Conservation (phyloP, 1,140 invertebrate species). For the Scaptomyza hsui region DNA sequence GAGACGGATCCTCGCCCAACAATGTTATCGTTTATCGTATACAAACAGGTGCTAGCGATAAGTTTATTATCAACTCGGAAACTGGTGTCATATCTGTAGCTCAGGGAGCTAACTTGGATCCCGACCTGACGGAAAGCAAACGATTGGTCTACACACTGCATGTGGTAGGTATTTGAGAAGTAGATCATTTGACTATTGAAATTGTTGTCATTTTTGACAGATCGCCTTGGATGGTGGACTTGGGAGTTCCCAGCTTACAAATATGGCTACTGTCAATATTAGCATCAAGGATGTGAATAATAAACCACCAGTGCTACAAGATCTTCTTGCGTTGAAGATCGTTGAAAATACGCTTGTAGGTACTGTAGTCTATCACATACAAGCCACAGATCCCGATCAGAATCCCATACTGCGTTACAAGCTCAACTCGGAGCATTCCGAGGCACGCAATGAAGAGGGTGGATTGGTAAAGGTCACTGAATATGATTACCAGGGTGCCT, state of each 20-base stretch:
- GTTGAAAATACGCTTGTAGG: constrained; percentile 92
- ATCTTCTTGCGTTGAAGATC: constrained; percentile 87
- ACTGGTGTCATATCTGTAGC: constrained; percentile 94
- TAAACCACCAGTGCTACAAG: constrained; percentile 90
- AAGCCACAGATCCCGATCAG: constrained; percentile 92
- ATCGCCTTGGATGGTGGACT: constrained; percentile 94
- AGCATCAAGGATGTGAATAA: constrained; percentile 96
- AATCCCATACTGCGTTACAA: constrained; percentile 90
- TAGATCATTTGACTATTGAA: not conserved
- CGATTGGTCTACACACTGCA: constrained; percentile 88
- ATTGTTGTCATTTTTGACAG: constrained; percentile 28
- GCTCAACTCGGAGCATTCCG: constrained; percentile 88
- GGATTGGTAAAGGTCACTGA: constrained; percentile 88
- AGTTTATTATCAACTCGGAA: constrained; percentile 94
- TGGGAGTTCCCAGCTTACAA: constrained; percentile 90
- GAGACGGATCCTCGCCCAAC: constrained; percentile 93
- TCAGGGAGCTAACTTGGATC: constrained; percentile 93
- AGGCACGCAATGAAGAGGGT: constrained; percentile 92
- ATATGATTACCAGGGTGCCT: constrained; percentile 89
- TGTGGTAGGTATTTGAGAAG: constrained; percentile 85
- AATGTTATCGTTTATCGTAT: constrained; percentile 95
- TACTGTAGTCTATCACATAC: constrained; percentile 87
- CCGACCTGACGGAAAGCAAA: constrained; percentile 92
- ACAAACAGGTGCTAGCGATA: constrained; percentile 93
- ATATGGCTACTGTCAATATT: constrained; percentile 91